Conservation (phyloP, 2,113 vertebrate genomes). For the Chloropsis hardwickii region DNA sequence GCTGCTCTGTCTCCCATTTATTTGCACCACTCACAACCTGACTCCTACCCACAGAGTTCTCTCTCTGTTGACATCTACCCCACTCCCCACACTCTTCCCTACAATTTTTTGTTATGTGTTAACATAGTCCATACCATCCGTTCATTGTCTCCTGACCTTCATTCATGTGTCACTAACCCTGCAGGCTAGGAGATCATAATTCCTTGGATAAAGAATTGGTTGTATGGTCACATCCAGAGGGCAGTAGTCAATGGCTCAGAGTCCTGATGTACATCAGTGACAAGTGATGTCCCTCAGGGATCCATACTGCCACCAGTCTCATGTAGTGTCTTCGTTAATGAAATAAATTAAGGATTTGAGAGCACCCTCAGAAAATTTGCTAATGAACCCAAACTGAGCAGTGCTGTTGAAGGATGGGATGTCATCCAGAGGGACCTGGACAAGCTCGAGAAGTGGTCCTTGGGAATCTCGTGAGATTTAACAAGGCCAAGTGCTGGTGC, state of each 20-base stretch:
- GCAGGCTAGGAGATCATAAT: neutral
- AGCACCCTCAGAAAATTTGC: neutral
- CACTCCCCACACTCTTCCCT: accelerated
- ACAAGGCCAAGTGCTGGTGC: neutral
- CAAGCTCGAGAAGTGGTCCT: accelerated
- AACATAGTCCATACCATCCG: neutral
- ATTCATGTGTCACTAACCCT: neutral
- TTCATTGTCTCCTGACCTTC: neutral
- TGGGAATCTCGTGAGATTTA: neutral
- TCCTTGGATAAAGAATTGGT: neutral
- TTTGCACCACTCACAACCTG: neutral
- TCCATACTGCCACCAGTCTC: neutral
- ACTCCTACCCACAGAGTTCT: neutral
- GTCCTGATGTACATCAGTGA: neutral
- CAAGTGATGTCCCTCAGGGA: neutral
- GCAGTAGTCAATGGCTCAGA: neutral
- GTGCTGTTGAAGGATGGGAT: neutral
- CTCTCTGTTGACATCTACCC: neutral
- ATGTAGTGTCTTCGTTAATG: neutral
- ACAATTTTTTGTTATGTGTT: neutral
- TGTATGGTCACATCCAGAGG: neutral
- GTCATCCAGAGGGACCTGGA: neutral
- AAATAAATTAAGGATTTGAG: neutral
- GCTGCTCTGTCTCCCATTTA: neutral
- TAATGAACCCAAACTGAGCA: neutral